Base-by-base conservation (phyloP, 1,140 invertebrate species). In the Metaphire vulgaris region DNA sequence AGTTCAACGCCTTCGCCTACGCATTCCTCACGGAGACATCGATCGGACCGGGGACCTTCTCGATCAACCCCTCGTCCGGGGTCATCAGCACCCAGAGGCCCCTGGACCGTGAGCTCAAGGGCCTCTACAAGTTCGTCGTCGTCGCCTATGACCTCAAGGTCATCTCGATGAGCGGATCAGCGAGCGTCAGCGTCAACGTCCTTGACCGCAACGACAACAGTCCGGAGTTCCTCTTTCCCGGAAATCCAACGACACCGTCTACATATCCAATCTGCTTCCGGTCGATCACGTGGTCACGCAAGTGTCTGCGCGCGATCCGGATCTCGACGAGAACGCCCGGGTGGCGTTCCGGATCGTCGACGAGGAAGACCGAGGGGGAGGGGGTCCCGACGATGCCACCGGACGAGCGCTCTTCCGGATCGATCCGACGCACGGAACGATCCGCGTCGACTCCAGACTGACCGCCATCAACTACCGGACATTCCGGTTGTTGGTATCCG, bases 381-480 rank as follows among this genome's bases (percentile, higher is more conserved):
- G 89, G 79, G 84, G 96, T 1, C 89, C 87, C 74, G 88, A 96
- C 21, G 87, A 91, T 56, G 94, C 96, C 86, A 90, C 93, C 0
- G 96, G 95, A 79, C 91, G 1, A 90, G 91, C 0, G 93, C 93
- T n/a, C 76, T 21, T 6, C 41, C 41, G 21, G 6, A 21, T 12
- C 21, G 21, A 12, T 56, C 41, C 6, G 21, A 12, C 41, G 41
- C 21, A 21, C 6, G 21, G 41, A 56, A 21, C 6, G 41, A 21
- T 56, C 41, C 41, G 41, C 21, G 6, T 12, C 41, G 41, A 56
- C 41, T 56, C 6, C 41, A 56, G 6, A 6, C 41, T 56, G 6
- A 21, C 21, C 6, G 41, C 41, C 41, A 12, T 12, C 41, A n/a
- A n/a, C n/a, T n/a, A n/a, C n/a, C n/a, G n/a, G n/a, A n/a, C n/a